Conservation (phyloP, 2,888 invertebrate genomes). For the Trichogramma dendrolimi region DNA sequence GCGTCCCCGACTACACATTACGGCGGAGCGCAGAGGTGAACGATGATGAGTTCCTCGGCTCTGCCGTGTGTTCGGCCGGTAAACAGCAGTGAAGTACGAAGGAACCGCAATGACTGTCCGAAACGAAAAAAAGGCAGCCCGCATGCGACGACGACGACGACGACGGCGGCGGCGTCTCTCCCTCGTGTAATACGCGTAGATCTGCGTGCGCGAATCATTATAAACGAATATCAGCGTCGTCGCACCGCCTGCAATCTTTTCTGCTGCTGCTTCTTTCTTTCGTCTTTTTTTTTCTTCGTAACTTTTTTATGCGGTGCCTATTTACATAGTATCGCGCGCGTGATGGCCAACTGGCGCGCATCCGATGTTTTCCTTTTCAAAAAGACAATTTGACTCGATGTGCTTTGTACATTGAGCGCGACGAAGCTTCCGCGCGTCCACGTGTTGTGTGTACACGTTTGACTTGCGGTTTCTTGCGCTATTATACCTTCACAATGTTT, state of each 20-base stretch:
- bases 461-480: background rate
- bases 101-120: constrained; percentile 37
- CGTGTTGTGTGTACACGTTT: background rate
- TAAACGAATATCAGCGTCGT: background rate
- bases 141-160: constrained; percentile 4
- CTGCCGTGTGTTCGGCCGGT: too few relatives aligned
- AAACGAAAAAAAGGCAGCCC: constrained; percentile 32
- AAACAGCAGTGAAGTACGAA: constrained; percentile 16
- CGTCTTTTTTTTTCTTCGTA: background rate
- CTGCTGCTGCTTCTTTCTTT: background rate
- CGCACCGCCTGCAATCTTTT: background rate
- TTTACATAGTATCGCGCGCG: constrained; percentile 18
- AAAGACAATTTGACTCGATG: constrained; percentile 9
- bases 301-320: constrained; percentile 12
- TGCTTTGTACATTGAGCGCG: too few relatives aligned
- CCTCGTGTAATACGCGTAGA: background rate
- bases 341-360: constrained; percentile 21
- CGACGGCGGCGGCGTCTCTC: background rate
- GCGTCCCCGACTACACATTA: too few relatives aligned
- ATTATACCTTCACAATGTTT: too few relatives aligned
- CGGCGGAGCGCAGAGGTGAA: too few relatives aligned
- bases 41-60: too few relatives aligned
- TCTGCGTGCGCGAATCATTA: constrained; percentile 5
- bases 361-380: constrained; percentile 20
- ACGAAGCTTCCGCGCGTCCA: background rate